A percentile compares a stretch with the other conserved stretches of the same genome.
Conservation (phyloP, 1,140 invertebrate species). For the Hesperophylax magnus region DNA sequence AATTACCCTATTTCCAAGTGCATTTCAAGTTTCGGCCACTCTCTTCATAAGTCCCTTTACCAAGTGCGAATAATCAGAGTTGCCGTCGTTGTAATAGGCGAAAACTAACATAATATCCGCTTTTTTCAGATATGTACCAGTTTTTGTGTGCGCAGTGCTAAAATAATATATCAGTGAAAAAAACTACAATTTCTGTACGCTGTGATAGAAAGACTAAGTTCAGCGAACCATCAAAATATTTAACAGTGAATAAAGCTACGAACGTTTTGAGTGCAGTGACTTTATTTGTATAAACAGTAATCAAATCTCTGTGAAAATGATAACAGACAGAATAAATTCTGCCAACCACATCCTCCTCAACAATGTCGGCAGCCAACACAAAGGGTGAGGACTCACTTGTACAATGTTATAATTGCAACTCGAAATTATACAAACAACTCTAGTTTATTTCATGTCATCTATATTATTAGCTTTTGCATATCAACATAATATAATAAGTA, state of each 20-base stretch:
- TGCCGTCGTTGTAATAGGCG: background rate
- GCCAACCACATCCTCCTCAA: constrained; percentile 62
- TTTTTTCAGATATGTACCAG: constrained; percentile 46
- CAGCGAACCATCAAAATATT: constrained; percentile 5
- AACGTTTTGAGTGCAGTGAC: constrained; percentile 43
- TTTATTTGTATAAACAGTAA: constrained; percentile 38
- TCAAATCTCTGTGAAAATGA: constrained; percentile 57
- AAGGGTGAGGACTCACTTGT: constrained; percentile 60
- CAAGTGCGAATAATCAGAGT: background rate
- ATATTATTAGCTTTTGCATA: too few species aligned
- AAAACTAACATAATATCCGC: too few species aligned
- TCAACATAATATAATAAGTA: too few species aligned
- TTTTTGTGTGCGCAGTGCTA: constrained; percentile 36
- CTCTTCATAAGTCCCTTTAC: background rate
- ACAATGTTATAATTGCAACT: too few species aligned
- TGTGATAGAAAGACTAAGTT: constrained; percentile 6
- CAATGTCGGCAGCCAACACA: constrained; percentile 58
- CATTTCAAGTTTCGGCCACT: background rate
- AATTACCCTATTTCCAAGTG: constrained; percentile 42
- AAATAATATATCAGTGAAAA: constrained; percentile 42
- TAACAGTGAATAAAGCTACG: constrained; percentile 37
- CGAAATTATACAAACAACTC: too few species aligned
- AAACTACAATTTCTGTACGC: constrained; percentile 36
- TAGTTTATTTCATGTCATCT: too few species aligned
- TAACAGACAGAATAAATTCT: constrained; percentile 64